Percentiles rank a stretch among this genome's conserved stretches.
Evolutionary conservation across 2,888 invertebrate species (phyloP).

Genomic region (Ennomos quercinarius): DNA sequence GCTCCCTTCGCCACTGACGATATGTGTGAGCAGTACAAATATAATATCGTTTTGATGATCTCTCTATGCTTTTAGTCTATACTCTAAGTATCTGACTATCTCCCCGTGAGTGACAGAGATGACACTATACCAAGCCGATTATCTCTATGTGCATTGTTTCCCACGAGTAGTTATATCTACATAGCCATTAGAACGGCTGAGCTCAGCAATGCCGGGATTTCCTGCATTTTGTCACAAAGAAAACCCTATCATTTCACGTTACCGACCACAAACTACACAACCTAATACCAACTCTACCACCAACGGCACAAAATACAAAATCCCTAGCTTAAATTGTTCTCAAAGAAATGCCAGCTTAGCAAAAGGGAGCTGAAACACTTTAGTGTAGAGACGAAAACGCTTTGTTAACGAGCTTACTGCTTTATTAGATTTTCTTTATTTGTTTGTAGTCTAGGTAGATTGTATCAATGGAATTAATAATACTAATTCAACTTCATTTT

Average conservation of each 20-base stretch:
- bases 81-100: too few species aligned
- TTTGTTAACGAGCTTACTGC: conserved; percentile 15
- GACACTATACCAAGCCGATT: too few species aligned
- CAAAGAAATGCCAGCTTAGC: conserved; percentile 12
- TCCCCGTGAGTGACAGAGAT: too few species aligned
- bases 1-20: too few species aligned
- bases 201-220: conserved; percentile 45
- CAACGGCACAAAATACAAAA: conserved; percentile 31
- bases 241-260: conserved; percentile 43
- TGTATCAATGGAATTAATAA: conserved; percentile 36
- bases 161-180: conserved; percentile 2
- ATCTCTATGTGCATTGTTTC: too few species aligned
- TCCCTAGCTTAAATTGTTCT: conserved; percentile 11
- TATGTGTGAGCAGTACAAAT: too few species aligned
- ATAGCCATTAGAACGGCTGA: conserved; percentile 14
- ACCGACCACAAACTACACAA: conserved; percentile 30
- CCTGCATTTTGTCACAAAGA: conserved; percentile 60
- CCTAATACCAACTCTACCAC: conserved; percentile 38
- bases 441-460: conserved; percentile 33
- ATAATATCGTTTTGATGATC: too few species aligned
- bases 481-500: conserved; percentile 10
- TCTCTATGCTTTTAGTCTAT: too few species aligned
- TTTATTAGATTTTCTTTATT: conserved; percentile 27
- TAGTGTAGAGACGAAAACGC: conserved; percentile 11
- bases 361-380: conserved; percentile 24